Base-by-base conservation (phyloP, 2,888 invertebrate species). In the Siphlonurus alternatus region DNA sequence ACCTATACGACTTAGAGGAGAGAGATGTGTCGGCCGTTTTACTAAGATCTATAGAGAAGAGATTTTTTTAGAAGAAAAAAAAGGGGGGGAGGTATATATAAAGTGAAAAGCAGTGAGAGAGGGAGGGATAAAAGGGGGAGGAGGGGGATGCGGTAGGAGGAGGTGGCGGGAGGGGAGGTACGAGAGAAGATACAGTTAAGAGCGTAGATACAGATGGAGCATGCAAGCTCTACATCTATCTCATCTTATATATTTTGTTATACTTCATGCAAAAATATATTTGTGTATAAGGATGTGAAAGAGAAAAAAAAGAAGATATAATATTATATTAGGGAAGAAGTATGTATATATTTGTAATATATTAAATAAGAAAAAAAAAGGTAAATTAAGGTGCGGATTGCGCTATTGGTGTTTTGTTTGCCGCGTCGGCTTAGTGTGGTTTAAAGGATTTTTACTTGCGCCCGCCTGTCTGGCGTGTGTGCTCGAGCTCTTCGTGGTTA, bases 61-160 rank as follows among this genome's bases (percentile, higher is more conserved):
- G 38, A 38, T 38, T 38, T 38, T 38, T 38, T 38, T 38, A 38
- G 38, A 38, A 15, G 15, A 38, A 38, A n/a, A n/a, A 38, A 38
- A 38, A 38, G 15, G 38, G 38, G 38, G 38, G 38, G 38, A 38
- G 38, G 38, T 38, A 38, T 38, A 38, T 38, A 38, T 38, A 38
- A 38, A 38, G 38, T 38, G 38, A 38, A 38, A 38, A 38, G 38
- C 38, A 10, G 38, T 5, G 38, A 5, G 5, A 15, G 38, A 10
- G 5, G 38, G 5, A 10, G 38, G 38, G 38, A 15, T n/a, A n/a
- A 15, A 15, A 15, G 38, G 38, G 38, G 38, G 38, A 5, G 38
- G 38, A 66, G 65, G 61, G 63, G 56, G 67, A 66, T 59, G 67
- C 64, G 67, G 68, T 66, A 68, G 66, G 66, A 63, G 54, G 62